Conservation (phyloP, 2,888 invertebrate genomes). For the Drosophila birchii region DNA sequence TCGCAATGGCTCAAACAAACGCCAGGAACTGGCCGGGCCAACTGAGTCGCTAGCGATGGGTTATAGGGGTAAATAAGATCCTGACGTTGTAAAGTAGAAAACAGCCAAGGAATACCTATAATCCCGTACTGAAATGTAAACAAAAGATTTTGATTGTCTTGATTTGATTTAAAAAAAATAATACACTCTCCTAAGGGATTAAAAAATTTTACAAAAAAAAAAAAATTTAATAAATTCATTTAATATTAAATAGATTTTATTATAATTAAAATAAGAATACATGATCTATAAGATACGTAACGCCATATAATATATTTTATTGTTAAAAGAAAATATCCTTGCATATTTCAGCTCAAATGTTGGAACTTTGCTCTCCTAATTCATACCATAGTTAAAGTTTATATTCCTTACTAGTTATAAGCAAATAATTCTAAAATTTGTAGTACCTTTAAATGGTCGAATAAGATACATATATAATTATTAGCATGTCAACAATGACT, state of each 20-base stretch:
- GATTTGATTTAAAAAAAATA: background rate
- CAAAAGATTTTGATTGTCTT: background rate
- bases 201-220: background rate
- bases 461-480: background rate
- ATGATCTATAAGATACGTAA: background rate
- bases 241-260: too few species aligned
- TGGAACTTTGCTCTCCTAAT: background rate
- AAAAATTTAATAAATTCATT: background rate
- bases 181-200: background rate
- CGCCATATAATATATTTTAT: background rate
- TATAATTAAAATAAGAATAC: too few species aligned
- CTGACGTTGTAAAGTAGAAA: too few species aligned
- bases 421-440: background rate
- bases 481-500: too few species aligned
- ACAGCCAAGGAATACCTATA: background rate
- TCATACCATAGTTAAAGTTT: background rate
- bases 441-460: background rate
- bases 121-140: background rate
- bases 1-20: slow-evolving; percentile 69
- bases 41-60: slow-evolving; percentile 51
- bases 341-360: background rate
- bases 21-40: slow-evolving; percentile 53
- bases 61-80: slow-evolving; percentile 9
- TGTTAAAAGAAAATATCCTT: background rate
- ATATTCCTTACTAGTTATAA: background rate